Evolutionary conservation across 2,797 vertebrate species (phyloP).

Genomic region (Chloroceryle inda): DNA sequence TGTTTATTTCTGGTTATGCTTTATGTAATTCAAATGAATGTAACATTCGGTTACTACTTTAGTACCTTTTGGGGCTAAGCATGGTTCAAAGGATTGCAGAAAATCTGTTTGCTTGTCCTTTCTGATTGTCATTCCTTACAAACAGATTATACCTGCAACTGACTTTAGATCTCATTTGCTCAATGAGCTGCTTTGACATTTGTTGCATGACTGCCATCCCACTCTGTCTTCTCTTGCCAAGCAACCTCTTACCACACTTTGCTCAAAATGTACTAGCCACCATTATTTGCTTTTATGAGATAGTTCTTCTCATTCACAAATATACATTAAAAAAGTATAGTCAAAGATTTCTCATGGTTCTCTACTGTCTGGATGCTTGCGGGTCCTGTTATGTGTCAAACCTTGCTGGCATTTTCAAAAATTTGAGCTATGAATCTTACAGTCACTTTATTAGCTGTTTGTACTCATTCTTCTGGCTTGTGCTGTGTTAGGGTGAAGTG

Average conservation of each 20-base stretch:
- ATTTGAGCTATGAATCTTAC: neutral
- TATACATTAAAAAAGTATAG: neutral
- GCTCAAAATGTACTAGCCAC: neutral
- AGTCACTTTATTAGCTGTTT: neutral
- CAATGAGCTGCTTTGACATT: neutral
- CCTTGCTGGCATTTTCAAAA: neutral
- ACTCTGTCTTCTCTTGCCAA: neutral
- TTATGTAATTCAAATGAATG: neutral
- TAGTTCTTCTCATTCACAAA: neutral
- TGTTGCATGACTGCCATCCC: neutral
- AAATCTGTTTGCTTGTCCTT: neutral
- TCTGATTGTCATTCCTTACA: neutral
- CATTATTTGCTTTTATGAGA: neutral
- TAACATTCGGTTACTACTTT: neutral
- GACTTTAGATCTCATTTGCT: neutral
- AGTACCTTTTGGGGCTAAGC: neutral
- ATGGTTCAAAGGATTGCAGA: neutral
- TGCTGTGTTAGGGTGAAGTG: neutral
- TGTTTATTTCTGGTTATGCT: neutral
- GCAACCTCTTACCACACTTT: neutral
- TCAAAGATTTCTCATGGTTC: neutral
- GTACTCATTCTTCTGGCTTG: neutral
- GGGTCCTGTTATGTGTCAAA: neutral
- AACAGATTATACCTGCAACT: neutral
- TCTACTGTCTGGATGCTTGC: neutral